Percentiles rank a stretch among this genome's conserved stretches.
Conservation (phyloP, 2,113 vertebrate species). For the Gobiocypris rarus region DNA sequence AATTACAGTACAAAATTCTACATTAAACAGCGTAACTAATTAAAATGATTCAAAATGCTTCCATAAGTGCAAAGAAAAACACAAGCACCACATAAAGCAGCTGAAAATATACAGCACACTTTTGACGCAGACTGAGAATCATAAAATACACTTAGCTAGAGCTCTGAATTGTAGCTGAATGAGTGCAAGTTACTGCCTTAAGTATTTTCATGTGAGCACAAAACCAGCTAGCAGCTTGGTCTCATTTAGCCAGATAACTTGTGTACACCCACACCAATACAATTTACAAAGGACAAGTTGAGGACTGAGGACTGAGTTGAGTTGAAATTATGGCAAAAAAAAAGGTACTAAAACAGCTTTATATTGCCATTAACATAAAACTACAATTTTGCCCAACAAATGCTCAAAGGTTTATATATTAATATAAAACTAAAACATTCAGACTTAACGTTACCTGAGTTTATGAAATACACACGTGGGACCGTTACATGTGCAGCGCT, state of each 20-base stretch:
- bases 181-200: background rate
- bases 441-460: background rate
- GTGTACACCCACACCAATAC: too few species aligned
- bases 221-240: background rate
- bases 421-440: background rate
- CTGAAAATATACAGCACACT: background rate
- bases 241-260: background rate
- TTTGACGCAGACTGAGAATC: background rate
- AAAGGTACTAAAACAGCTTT: background rate
- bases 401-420: background rate
- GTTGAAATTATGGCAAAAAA: background rate
- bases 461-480: background rate
- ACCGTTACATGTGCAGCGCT: background rate
- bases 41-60: background rate
- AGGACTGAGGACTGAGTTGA: too few species aligned
- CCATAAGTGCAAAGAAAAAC: background rate
- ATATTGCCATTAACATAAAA: background rate
- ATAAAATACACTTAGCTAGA: background rate
- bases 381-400: background rate
- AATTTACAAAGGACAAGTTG: too few species aligned
- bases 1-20: background rate
- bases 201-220: background rate
- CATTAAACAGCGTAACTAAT: background rate
- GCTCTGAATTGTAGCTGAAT: background rate
- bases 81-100: background rate